Conservation (phyloP, 2,888 invertebrate genomes). For the Steromphala cineraria region DNA sequence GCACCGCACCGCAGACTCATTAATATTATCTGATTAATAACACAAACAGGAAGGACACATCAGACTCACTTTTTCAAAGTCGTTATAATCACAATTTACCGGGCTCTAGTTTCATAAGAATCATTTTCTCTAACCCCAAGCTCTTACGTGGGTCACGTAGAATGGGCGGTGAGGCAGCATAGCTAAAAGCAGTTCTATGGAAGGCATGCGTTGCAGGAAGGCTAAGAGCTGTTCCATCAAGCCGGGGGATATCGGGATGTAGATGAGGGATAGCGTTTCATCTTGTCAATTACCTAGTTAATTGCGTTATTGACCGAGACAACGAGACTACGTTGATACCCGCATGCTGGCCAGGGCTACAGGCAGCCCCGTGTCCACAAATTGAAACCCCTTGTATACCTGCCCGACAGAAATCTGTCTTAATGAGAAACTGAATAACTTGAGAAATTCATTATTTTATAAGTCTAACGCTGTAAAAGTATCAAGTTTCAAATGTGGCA, state of each 20-base stretch:
- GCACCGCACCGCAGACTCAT: not conserved
- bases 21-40: not conserved
- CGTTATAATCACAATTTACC: conserved; percentile 3
- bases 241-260: too few relatives aligned
- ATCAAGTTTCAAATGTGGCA: too few relatives aligned
- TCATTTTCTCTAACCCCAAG: not conserved
- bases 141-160: not conserved
- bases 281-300: conserved; percentile 2
- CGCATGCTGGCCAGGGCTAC: too few relatives aligned
- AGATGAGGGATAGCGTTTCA: not conserved
- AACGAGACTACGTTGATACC: not conserved
- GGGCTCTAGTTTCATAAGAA: not conserved
- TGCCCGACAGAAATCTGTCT: too few relatives aligned
- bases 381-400: too few relatives aligned
- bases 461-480: too few relatives aligned
- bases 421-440: too few relatives aligned
- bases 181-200: too few relatives aligned
- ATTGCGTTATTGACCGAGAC: not conserved
- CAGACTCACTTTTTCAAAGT: not conserved
- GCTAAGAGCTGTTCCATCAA: too few relatives aligned
- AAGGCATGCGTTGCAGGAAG: not conserved
- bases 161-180: not conserved
- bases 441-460: too few relatives aligned
- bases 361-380: too few relatives aligned
- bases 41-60: not conserved